These are phyloP conservation scores for Pseudochirops cupreus DNA, from an alignment of 2,797 vertebrate species.

Conservation along the genomic window DNA sequence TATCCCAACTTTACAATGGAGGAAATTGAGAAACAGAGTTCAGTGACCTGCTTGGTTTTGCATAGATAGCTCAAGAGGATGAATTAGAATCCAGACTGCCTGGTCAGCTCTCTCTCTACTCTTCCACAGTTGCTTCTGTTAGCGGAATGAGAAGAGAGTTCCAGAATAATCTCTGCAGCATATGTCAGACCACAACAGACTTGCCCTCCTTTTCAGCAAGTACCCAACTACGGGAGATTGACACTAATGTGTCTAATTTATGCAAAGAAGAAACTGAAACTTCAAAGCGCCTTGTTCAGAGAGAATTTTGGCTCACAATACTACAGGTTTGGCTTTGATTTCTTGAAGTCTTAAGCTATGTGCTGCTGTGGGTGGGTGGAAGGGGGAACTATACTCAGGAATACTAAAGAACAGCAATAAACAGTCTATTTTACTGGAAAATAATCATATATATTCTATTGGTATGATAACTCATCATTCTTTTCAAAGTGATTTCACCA, in stretches of 20 bases:
- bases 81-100: background rate
- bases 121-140: constrained; percentile 56
- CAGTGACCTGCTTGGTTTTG: no score
- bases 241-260: background rate
- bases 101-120: background rate
- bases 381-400: constrained; percentile 26
- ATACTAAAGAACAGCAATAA: background rate
- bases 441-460: background rate
- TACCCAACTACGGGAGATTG: constrained; percentile 49
- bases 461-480: background rate
- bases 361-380: background rate
- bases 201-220: constrained; percentile 71
- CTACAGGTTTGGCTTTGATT: constrained; percentile 66
- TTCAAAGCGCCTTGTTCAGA: constrained; percentile 64
- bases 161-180: constrained; percentile 72
- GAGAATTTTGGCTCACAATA: constrained; percentile 42
- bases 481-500: background rate
- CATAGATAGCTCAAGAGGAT: background rate
- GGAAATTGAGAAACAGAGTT: background rate
- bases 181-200: constrained; percentile 79
- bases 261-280: constrained; percentile 47
- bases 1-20: background rate
- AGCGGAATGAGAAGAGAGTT: constrained; percentile 58
- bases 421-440: background rate
- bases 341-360: constrained; percentile 33